A percentile compares a stretch with the other conserved stretches of the same genome.
Conservation (phyloP, 2,888 invertebrate genomes). For the Clunio marinus region DNA sequence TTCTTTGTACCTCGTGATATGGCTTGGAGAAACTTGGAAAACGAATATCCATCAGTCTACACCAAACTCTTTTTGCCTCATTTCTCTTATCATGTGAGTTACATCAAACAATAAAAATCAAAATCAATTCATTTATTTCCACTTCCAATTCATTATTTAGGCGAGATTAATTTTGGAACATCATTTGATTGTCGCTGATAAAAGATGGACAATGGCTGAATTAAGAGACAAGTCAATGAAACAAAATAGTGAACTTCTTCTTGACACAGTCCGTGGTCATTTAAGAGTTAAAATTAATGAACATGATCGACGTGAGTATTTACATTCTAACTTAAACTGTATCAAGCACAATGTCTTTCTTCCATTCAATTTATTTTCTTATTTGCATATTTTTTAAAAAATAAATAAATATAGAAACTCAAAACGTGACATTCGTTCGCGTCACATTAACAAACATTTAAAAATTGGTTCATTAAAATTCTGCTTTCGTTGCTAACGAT, state of each 20-base stretch:
- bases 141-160: constrained; percentile 50
- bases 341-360: too few relatives aligned
- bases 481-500: too few relatives aligned
- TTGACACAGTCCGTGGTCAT: constrained; percentile 69
- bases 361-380: neutral
- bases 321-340: too few relatives aligned
- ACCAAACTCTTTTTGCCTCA: constrained; percentile 80
- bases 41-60: constrained; percentile 72
- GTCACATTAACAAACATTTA: too few relatives aligned
- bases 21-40: constrained; percentile 78
- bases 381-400: neutral
- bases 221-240: constrained; percentile 60
- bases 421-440: too few relatives aligned
- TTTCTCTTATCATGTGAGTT: constrained; percentile 72
- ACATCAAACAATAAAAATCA: neutral
- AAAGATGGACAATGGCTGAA: constrained; percentile 75
- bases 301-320: constrained; percentile 66
- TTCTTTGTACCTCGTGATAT: constrained; percentile 87
- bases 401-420: too few relatives aligned
- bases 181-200: constrained; percentile 77
- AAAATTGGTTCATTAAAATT: too few relatives aligned
- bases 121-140: too few relatives aligned
- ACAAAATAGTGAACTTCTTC: constrained; percentile 61
- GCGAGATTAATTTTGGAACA: constrained; percentile 79
- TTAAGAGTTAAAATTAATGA: constrained; percentile 71